phyloP scores from a whole-genome alignment of 2,888 invertebrate genomes.

The Alloscopus bannaensis region DNA sequence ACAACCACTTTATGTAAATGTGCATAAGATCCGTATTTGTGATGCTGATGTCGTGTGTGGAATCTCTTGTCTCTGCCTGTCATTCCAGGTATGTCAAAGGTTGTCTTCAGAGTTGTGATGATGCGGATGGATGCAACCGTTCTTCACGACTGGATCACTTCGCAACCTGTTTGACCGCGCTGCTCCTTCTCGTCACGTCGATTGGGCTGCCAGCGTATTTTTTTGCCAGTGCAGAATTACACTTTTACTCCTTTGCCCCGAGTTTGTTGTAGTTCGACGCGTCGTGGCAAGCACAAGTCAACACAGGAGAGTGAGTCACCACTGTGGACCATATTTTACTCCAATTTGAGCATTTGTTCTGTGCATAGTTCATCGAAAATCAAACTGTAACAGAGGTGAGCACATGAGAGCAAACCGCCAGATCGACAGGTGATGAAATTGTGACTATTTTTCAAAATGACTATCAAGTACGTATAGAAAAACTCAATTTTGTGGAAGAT shows the following conservation, averaged over 20 bases:
- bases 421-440: too few species aligned
- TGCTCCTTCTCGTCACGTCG: slow-evolving; percentile 23
- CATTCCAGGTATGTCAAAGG: slow-evolving; percentile 89
- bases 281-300: too few species aligned
- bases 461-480: too few species aligned
- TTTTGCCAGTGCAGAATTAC: not conserved
- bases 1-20: slow-evolving; percentile 30
- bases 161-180: slow-evolving; percentile 15
- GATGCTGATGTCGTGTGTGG: slow-evolving; percentile 29
- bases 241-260: slow-evolving; percentile 3
- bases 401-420: too few species aligned
- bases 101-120: slow-evolving; percentile 95
- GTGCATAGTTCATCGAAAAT: too few species aligned
- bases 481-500: too few species aligned
- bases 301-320: too few species aligned
- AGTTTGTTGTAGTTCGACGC: too few species aligned
- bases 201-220: slow-evolving; percentile 22
- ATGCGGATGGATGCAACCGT: slow-evolving; percentile 91
- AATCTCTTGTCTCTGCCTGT: slow-evolving; percentile 64
- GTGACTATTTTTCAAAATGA: too few species aligned
- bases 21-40: slow-evolving; percentile 37
- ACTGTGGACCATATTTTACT: too few species aligned
- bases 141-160: slow-evolving; percentile 50
- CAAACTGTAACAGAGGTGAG: too few species aligned
- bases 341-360: too few species aligned